Conservation (phyloP, 1,140 invertebrate species). For the Drosophila sechellia region DNA sequence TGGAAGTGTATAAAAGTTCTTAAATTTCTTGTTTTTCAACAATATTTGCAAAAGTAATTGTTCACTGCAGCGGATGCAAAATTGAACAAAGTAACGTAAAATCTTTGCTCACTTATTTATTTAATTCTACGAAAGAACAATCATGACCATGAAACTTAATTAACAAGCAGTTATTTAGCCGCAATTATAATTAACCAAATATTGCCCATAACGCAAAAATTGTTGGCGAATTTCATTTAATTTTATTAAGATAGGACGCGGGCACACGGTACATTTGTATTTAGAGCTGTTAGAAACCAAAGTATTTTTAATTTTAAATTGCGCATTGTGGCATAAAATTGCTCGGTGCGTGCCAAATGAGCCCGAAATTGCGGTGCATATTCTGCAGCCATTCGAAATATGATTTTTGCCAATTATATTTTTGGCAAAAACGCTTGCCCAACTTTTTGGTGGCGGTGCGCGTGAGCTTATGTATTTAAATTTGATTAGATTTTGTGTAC, state of each 20-base stretch:
- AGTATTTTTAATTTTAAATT: slow-evolving; percentile 54
- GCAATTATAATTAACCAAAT: slow-evolving; percentile 65
- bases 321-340: slow-evolving; percentile 45
- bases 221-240: slow-evolving; percentile 37
- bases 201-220: slow-evolving; percentile 13
- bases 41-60: background rate
- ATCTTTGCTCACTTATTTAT: background rate
- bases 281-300: slow-evolving; percentile 26
- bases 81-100: background rate
- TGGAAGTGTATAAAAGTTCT: background rate
- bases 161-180: slow-evolving; percentile 65
- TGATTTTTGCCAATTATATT: slow-evolving; percentile 55
- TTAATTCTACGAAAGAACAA: background rate
- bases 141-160: slow-evolving; percentile 55
- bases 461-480: slow-evolving; percentile 26
- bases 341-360: slow-evolving; percentile 57
- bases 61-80: background rate
- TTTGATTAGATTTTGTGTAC: slow-evolving; percentile 32
- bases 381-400: slow-evolving; percentile 14
- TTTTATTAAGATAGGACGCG: slow-evolving; percentile 40
- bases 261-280: slow-evolving; percentile 11
- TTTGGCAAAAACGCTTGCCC: slow-evolving; percentile 23
- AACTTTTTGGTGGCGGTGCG: slow-evolving; percentile 18
- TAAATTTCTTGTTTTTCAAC: background rate
- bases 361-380: slow-evolving; percentile 35